Percentiles rank a stretch among this genome's conserved stretches.
These are phyloP conservation scores for Pemphigus obesinymphae DNA, from an alignment of 1,140 invertebrate genomes.

Conservation along the genomic window DNA sequence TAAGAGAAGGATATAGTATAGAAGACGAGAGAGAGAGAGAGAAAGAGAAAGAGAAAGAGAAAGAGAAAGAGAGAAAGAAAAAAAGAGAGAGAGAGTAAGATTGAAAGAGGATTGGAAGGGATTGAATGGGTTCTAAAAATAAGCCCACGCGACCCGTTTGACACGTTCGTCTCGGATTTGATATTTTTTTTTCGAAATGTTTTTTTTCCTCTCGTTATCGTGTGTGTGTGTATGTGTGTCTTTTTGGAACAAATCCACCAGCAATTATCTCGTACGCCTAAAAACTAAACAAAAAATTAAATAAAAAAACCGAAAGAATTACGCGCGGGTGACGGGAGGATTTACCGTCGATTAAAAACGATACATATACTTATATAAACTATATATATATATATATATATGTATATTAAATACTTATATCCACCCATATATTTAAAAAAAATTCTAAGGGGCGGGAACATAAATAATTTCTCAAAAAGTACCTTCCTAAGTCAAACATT, in stretches of 20 bases:
- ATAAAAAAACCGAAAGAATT: not conserved
- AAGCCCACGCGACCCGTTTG: not conserved
- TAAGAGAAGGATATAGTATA: too few species aligned
- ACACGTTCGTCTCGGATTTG: not conserved
- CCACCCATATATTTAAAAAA: too few species aligned
- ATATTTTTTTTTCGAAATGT: conserved; percentile 4
- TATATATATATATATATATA: not conserved
- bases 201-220: too few species aligned
- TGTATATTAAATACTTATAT: too few species aligned
- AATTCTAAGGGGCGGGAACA: too few species aligned
- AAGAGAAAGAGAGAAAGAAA: not conserved
- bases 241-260: conserved; percentile 29
- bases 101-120: not conserved
- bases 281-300: not conserved
- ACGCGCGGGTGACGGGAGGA: not conserved
- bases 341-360: conserved; percentile 32
- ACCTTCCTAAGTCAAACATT: too few species aligned
- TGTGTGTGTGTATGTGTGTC: too few species aligned
- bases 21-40: not conserved
- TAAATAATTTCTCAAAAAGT: too few species aligned
- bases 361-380: not conserved
- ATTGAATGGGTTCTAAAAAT: conserved; percentile 28
- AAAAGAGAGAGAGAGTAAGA: not conserved
- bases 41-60: not conserved
- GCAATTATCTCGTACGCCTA: conserved; percentile 18